Conservation (phyloP, 2,797 vertebrate species). For the Enteromius unitaeniatus region DNA sequence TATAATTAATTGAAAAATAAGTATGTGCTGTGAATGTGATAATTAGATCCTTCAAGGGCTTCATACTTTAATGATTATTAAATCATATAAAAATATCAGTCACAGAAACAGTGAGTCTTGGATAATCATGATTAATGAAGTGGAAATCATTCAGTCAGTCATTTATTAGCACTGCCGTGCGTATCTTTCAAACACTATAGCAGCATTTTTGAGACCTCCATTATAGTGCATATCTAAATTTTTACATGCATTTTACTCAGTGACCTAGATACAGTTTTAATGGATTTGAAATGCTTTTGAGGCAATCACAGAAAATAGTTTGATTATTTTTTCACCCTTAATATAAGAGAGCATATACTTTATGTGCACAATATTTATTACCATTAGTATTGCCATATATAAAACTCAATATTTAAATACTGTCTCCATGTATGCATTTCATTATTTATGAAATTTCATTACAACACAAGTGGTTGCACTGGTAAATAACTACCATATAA, state of each 20-base stretch:
- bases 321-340: background rate
- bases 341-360: background rate
- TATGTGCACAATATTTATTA: too few species aligned
- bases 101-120: conserved; percentile 24
- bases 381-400: background rate
- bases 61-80: conserved; percentile 39
- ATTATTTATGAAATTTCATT: background rate
- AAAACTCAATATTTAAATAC: background rate
- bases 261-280: background rate
- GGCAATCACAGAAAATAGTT: background rate
- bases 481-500: conserved; percentile 41
- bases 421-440: background rate
- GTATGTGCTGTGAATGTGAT: conserved; percentile 24
- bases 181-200: background rate
- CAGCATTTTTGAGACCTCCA: background rate
- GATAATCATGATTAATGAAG: conserved; percentile 41
- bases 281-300: background rate
- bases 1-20: conserved; percentile 40
- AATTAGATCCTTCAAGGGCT: conserved; percentile 36
- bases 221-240: background rate
- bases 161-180: background rate
- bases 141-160: conserved; percentile 28
- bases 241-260: background rate
- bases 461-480: background rate
- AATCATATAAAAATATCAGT: conserved; percentile 39